Evolutionary conservation across 2,888 invertebrate species (phyloP), one percentile per base, ranked within the genome.

Genomic region (Teinopalpus imperialis): DNA sequence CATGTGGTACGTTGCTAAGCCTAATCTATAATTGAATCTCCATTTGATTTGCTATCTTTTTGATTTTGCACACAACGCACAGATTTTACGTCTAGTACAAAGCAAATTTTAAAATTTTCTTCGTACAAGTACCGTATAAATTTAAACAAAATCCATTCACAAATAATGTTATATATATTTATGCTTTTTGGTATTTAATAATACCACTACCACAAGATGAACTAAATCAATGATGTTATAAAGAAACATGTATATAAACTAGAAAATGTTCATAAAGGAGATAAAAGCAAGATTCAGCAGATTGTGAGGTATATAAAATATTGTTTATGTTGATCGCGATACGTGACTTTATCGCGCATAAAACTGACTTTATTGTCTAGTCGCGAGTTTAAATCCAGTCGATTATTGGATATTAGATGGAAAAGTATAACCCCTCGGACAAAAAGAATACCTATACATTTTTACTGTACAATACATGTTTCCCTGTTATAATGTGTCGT

Each of bases 11-110:
- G 67, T 65, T 74, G 76, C 72, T 79, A 79, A 70, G 69, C 78
- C 85, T 87, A 86, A 88, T 88, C 87, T 87, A 81, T 87, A 88
- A 88, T 87, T 81, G 81, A 88, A 88, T 88, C 87, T 80, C 74
- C 73, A 75, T 83, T 81, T 73, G 75, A 78, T 82, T 16, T 74
- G 1, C 10, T 24, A 24, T 36, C 21, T 12, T 10, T 13, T 35
- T 13, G 12, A 8, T 35, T 35, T 13, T 23, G 13, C 3, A 35
- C 12, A 13, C 10, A 14, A 14, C 7, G 12, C 14, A 6, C 12
- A 27, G 9, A 12, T n/a, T n/a, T n/a, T n/a, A n/a, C n/a, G n/a
- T n/a, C n/a, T n/a, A n/a, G n/a, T n/a, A n/a, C n/a, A n/a, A n/a
- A n/a, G n/a, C n/a, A n/a, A n/a, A n/a, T n/a, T n/a, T n/a, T n/a